Percentiles rank a stretch among this genome's conserved stretches.
Conservation (phyloP, 2,113 vertebrate species). For the Psophia crepitans region DNA sequence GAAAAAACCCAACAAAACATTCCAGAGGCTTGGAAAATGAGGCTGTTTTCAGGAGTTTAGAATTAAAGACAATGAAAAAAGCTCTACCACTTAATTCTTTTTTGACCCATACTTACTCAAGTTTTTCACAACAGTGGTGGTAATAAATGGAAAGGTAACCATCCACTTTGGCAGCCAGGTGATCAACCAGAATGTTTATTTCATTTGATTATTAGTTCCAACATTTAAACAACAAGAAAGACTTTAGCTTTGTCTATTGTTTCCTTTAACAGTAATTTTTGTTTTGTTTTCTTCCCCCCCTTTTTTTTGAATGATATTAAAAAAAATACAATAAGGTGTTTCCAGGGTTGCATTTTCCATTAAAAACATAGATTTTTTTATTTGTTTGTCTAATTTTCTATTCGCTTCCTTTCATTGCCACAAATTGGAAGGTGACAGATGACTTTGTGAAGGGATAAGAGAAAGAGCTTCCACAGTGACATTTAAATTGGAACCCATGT, state of each 20-base stretch:
- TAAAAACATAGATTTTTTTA: background rate
- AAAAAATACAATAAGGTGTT: background rate
- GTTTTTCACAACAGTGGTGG: background rate
- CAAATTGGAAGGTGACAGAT: conserved; percentile 33
- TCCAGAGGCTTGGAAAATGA: background rate
- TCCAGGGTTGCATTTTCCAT: conserved; percentile 28
- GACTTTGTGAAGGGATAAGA: background rate
- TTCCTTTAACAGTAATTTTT: background rate
- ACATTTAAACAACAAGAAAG: background rate
- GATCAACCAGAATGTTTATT: background rate
- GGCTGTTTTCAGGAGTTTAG: background rate
- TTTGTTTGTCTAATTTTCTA: conserved; percentile 36
- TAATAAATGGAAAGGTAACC: background rate
- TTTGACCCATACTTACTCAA: background rate
- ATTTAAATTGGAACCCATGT: conserved; percentile 7
- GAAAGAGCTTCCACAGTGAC: background rate
- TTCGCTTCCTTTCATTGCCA: background rate
- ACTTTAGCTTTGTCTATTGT: background rate
- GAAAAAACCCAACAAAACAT: background rate
- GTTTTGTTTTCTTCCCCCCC: background rate
- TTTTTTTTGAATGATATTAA: background rate
- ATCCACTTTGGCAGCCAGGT: background rate
- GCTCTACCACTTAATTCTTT: background rate
- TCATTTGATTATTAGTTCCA: background rate
- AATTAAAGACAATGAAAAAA: background rate